These are phyloP conservation scores for Ochropleura leucogaster DNA, from an alignment of 2,888 invertebrate species.

Conservation along the genomic window DNA sequence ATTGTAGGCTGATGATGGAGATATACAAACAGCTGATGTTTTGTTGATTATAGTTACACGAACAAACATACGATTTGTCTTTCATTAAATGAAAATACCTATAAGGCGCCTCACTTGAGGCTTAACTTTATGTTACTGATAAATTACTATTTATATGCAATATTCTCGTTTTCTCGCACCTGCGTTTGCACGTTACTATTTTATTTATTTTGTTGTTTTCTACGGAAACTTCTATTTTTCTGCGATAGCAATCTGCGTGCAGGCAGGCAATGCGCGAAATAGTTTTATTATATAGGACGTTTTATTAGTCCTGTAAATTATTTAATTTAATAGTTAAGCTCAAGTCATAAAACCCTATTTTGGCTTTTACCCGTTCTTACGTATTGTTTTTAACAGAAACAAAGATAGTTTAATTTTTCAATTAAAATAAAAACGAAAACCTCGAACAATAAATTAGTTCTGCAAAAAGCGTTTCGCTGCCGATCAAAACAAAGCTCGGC, in stretches of 20 bases:
- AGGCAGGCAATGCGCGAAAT: conserved; percentile 18
- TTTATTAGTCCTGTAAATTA: conserved; percentile 25
- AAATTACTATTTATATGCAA: conserved; percentile 45
- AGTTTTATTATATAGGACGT: conserved; percentile 32
- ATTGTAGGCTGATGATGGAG: too few species aligned
- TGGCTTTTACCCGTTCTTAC: background rate
- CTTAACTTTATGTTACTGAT: conserved; percentile 51
- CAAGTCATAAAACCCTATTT: conserved; percentile 3
- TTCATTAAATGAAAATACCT: conserved; percentile 46
- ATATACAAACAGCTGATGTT: background rate
- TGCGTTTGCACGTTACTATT: conserved; percentile 36
- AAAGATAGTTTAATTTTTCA: background rate
- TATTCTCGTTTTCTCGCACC: conserved; percentile 47
- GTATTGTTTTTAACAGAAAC: background rate
- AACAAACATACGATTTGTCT: conserved; percentile 28
- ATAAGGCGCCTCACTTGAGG: conserved; percentile 34
- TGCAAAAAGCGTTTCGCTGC: conserved; percentile 47
- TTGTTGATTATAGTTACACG: conserved; percentile 22
- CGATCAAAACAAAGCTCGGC: conserved; percentile 67
- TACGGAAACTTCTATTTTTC: conserved; percentile 48
- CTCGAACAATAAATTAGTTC: conserved; percentile 43
- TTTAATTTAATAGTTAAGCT: conserved; percentile 2
- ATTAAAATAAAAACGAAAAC: conserved; percentile 25
- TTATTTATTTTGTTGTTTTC: conserved; percentile 42
- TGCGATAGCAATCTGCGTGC: conserved; percentile 26